Conservation (phyloP, 2,113 vertebrate genomes). For the Amia ocellicauda region DNA sequence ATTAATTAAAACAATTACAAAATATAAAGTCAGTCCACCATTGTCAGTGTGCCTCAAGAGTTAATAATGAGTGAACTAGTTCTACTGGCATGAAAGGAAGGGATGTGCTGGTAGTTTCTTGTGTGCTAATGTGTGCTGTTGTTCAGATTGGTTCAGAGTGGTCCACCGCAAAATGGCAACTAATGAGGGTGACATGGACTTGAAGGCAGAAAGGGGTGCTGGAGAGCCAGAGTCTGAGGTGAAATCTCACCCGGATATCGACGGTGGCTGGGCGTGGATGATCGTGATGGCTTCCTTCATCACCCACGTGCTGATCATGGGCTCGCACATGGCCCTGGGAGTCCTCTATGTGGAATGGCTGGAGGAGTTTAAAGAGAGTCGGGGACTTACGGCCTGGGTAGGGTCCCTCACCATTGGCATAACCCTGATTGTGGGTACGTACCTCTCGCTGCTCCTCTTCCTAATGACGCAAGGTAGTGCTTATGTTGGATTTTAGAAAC, state of each 20-base stretch:
- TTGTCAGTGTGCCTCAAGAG: too few species aligned
- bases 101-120: too few species aligned
- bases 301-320: conserved; percentile 72
- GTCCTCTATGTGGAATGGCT: conserved; percentile 78
- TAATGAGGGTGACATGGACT: conserved; percentile 55
- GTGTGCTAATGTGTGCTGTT: background rate
- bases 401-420: conserved; percentile 76
- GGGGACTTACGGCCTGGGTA: conserved; percentile 71
- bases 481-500: too few species aligned
- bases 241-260: conserved; percentile 59
- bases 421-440: conserved; percentile 72
- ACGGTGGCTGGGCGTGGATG: conserved; percentile 77
- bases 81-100: too few species aligned
- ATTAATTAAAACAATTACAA: too few species aligned
- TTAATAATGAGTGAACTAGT: too few species aligned
- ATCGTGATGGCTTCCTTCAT: conserved; percentile 72
- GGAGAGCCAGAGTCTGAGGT: conserved; percentile 58
- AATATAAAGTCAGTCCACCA: too few species aligned
- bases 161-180: conserved; percentile 57
- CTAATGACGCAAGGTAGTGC: too few species aligned
- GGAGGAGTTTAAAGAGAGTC: conserved; percentile 73
- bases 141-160: background rate
- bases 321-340: conserved; percentile 76
- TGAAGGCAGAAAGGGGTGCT: background rate
- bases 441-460: too few species aligned